Percentiles rank a stretch among this genome's conserved stretches.
These are phyloP conservation scores for Cylindroiulus punctatus DNA, from an alignment of 2,888 invertebrate species.

Conservation along the genomic window DNA sequence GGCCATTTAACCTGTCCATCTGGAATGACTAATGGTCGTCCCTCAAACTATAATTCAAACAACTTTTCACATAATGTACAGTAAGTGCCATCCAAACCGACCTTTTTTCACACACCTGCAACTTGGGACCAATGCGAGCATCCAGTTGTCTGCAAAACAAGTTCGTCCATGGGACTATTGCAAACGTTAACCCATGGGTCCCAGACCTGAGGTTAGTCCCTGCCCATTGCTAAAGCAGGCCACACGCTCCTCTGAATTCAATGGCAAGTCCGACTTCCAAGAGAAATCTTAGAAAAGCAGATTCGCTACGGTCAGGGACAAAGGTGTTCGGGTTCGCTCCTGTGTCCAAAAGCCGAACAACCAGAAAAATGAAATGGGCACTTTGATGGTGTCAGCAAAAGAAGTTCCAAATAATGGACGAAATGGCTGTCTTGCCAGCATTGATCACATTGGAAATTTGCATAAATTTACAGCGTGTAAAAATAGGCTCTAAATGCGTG, in stretches of 20 bases:
- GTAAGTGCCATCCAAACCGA: background rate
- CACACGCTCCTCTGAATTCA: background rate
- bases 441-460: constrained; percentile 11
- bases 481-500: constrained; percentile 6
- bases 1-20: constrained; percentile 36
- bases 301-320: constrained; percentile 35
- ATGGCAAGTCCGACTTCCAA: background rate
- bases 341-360: background rate
- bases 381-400: background rate
- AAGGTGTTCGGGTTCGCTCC: constrained; percentile 1
- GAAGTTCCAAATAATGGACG: background rate
- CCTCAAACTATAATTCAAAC: constrained; percentile 31
- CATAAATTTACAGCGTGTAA: constrained; percentile 15
- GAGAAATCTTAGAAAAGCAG: constrained; percentile 6
- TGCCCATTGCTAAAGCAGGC: constrained; percentile 9
- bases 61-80: background rate
- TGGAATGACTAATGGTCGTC: background rate
- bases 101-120: constrained; percentile 42
- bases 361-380: constrained; percentile 9
- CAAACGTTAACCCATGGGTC: background rate
- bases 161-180: background rate
- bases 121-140: background rate
- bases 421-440: background rate
- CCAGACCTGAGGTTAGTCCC: background rate
- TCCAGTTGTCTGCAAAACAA: background rate